A percentile compares a stretch with the other conserved stretches of the same genome.
Conservation (phyloP, 2,113 vertebrate species). For the Anthoscopus minutus region DNA sequence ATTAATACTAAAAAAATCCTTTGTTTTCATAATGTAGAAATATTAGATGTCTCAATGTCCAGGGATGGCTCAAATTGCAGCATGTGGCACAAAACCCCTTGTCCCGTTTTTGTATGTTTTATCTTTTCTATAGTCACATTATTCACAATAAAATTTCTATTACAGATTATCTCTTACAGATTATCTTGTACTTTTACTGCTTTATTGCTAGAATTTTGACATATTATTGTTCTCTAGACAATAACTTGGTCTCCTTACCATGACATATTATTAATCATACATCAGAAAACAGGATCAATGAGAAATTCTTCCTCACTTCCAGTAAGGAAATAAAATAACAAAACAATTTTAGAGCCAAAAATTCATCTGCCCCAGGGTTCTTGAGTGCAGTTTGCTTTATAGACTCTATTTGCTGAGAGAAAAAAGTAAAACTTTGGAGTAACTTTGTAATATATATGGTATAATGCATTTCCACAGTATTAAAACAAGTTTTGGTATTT, state of each 20-base stretch:
- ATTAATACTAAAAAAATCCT: neutral
- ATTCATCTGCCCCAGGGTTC: slow-evolving; percentile 18
- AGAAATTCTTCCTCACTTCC: neutral
- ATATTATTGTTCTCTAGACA: neutral
- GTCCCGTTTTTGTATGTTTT: neutral
- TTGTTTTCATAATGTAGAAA: neutral
- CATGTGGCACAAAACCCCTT: neutral
- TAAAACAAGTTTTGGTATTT: neutral
- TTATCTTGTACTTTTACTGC: neutral
- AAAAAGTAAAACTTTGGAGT: neutral
- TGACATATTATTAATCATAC: slow-evolving; percentile 37
- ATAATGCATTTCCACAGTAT: neutral
- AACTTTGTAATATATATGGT: neutral
- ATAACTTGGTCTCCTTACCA: slow-evolving; percentile 1
- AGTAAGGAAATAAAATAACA: slow-evolving; percentile 8
- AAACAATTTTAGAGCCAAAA: slow-evolving; percentile 25
- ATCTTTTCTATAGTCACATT: neutral
- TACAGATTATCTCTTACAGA: neutral
- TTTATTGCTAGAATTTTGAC: neutral
- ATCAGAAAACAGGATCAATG: slow-evolving; percentile 21
- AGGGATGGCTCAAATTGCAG: neutral
- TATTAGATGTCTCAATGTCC: neutral
- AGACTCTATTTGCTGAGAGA: neutral
- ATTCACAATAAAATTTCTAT: neutral
- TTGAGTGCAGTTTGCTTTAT: neutral